These are phyloP conservation scores for Exephanes ischioxanthus DNA, from an alignment of 2,888 invertebrate species.

Conservation along the genomic window DNA sequence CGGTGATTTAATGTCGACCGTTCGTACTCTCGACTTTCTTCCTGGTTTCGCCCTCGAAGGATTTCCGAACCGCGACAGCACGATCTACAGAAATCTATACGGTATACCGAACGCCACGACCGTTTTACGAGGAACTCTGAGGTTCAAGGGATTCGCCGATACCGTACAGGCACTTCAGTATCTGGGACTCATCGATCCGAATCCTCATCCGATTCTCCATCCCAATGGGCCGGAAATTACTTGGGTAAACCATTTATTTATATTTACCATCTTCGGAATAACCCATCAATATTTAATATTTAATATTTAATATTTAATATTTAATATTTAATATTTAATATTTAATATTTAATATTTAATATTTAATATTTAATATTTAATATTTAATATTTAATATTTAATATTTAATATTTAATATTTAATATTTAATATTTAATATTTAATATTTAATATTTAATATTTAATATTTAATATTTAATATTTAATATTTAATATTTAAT, in stretches of 20 bases:
- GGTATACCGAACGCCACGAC: conserved; percentile 95
- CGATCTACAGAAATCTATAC: conserved; percentile 94
- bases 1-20: conserved; percentile 94
- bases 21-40: conserved; percentile 93
- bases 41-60: conserved; percentile 99
- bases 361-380: too few species aligned
- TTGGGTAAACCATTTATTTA: conserved; percentile 90
- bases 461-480: too few species aligned
- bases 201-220: conserved; percentile 95
- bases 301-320: background rate
- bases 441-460: background rate
- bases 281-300: too few species aligned
- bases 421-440: too few species aligned
- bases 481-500: background rate
- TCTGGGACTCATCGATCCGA: conserved; percentile 94
- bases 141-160: conserved; percentile 96
- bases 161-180: conserved; percentile 95
- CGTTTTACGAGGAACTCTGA: conserved; percentile 96
- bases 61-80: conserved; percentile 98
- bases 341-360: too few species aligned
- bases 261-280: background rate
- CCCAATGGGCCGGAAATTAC: conserved; percentile 97
- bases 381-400: too few species aligned
- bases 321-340: too few species aligned
- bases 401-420: background rate